phyloP scores from a whole-genome alignment of 1,140 invertebrate species.

The Cherax destructor region DNA sequence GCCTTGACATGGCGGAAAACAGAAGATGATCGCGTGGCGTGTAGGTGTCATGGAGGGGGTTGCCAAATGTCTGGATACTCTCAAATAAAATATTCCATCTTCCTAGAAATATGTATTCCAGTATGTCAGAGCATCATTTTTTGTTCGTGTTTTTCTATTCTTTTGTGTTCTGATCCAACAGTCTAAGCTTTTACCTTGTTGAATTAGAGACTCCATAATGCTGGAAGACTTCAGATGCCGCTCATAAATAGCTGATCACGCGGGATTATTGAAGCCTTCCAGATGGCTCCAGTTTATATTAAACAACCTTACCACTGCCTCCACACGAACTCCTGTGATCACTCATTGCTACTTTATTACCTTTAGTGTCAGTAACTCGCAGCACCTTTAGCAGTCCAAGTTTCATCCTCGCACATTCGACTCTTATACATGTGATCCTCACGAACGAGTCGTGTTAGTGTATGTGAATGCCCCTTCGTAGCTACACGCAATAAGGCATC shows the following conservation, averaged over 20 bases:
- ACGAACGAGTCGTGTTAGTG: background rate
- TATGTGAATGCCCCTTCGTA: background rate
- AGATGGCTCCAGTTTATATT: constrained; percentile 52
- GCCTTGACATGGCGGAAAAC: constrained; percentile 51
- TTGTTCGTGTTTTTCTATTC: background rate
- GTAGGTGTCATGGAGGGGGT: constrained; percentile 4
- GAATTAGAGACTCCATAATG: constrained; percentile 27
- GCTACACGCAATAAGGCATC: background rate
- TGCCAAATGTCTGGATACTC: background rate
- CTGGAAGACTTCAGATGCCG: constrained; percentile 10
- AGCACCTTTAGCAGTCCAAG: background rate
- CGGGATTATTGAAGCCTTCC: constrained; percentile 48
- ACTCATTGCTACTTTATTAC: background rate
- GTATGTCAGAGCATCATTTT: too few relatives aligned
- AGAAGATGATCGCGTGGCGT: constrained; percentile 48
- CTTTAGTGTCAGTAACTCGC: background rate
- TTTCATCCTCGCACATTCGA: background rate
- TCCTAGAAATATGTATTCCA: too few relatives aligned
- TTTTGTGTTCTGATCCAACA: background rate
- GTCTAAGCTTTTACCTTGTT: background rate
- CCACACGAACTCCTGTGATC: background rate
- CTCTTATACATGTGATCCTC: background rate
- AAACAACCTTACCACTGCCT: constrained; percentile 27
- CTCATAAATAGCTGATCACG: constrained; percentile 52
- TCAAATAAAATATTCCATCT: too few relatives aligned